Base-by-base conservation (phyloP, 1,140 invertebrate genomes). In the Drosophila sp. region DNA sequence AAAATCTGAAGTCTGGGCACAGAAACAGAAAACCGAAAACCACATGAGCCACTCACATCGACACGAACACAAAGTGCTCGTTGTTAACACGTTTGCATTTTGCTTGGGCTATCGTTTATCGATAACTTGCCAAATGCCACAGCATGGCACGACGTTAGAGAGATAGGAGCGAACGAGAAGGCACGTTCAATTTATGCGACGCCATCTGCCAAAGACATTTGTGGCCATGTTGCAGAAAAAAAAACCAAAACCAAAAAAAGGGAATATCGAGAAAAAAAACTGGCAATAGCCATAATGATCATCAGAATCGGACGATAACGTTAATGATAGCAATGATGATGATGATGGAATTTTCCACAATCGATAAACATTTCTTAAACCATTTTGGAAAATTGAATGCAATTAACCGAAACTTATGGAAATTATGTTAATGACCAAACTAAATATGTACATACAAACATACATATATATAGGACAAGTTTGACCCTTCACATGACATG, bases 21-120 rank as follows among this genome's bases (percentile, higher is more conserved):
- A 41, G 58, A 25, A 60, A 72, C 72, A 44, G 69, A 60, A 56
- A 65, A 7, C 7, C 40, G 10, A 23, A 8, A 55, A 70, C 41
- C 23, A 32, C 23, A 29, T 58, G 54, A 5, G n/a, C 29, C 11
- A 8, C 68, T 38, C 54, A 72, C 25, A 62, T 17, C 23, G 27
- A 62, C 60, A 47, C 58, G 62, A 60, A 74, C 72, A 76, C 66
- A 73, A 80, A 86, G 80, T 86, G 73, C 69, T 69, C 72, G 83
- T 86, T 86, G 83, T 86, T 86, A 86, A 86, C 83, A 87, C 83
- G 83, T 87, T 87, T 77, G 83, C 83, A 87, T 87, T 87, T 89
- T 83, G 76, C 76, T 65, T 47, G 23, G 79, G 74, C 62, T 83
- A 86, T 86, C 83, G 83, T 86, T 86, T 86, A 86, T 86, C 83